Evolutionary conservation across 2,113 vertebrate species (phyloP), one percentile per base, ranked within the genome.

Genomic region (Prochilodus magdalenae): DNA sequence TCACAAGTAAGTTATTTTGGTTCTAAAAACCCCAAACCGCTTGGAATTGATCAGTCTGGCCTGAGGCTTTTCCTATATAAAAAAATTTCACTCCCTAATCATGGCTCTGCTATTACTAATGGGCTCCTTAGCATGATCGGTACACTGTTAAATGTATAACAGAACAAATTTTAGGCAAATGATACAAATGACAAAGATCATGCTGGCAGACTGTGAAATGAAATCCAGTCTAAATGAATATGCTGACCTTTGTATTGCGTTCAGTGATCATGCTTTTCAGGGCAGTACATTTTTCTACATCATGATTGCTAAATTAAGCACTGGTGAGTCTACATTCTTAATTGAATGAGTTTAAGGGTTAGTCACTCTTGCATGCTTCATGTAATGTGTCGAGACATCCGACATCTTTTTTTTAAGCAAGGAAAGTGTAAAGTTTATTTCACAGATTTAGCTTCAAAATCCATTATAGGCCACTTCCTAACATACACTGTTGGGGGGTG

Each of bases 241-340:
- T 86, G 82, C 89, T 89, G 86, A 92, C 90, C 87, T 92, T 91
- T 89, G 77, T 86, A 77, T 86, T 86, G 89, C 87, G 89, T 90
- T 72, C 44, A 22, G 26, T 89, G 89, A 91, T 92, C 91, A 86
- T 86, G 12, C 82, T 78, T 81, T 85, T 73, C 18, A 55, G 22
- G 5, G 53, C 90, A 84, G 87, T 76, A 89, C 87, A 92, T 86
- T 79, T 89, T 90, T 88, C 89, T 87, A 75, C 49, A 80, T 53
- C 44, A 29, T 73, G 22, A 33, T 74, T 74, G 79, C 62, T 29
- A 81, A 81, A 30, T n/a, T 22, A 22, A 16, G 20, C 53, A 55
- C 14, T 7, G 20, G 5, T 55, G 70, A 60, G 55, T 30, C 33
- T 74, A 71, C 79, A 66, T 66, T 20, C 26, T 74, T 26, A 81